Evolutionary conservation across 2,888 invertebrate genomes (phyloP), one percentile per base, ranked within the genome.

Genomic region (Spatulosminthurus flaviceps): DNA sequence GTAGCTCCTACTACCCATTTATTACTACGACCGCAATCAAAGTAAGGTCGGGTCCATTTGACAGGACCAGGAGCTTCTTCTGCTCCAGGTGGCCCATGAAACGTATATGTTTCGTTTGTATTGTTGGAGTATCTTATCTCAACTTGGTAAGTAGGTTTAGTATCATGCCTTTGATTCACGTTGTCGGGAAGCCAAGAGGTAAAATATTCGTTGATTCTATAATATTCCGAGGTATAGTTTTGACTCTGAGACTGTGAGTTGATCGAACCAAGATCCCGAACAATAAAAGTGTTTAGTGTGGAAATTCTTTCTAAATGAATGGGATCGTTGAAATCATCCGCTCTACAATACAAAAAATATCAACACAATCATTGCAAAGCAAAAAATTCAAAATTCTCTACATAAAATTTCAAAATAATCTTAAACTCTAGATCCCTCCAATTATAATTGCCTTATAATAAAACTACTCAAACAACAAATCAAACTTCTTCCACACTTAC

Each of bases 1-100:
- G 96, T 94, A 0, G 97, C 97, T 28, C 93, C 94, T 11, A 98
- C 93, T 43, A 98, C 89, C 98, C 98, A 98, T 87, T 96, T 94
- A 88, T 98, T 97, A 0, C 97, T 93, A 82, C 97, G 90, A 5
- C 95, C 95, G 87, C 98, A 98, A 89, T 98, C 98, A 87, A 95
- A 98, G 87, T 98, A 98, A 0, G 98, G 98, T 79, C 93, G 90
- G 0, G 96, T 96, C 93, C 95, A 97, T 87, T 94, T 93, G 0
- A 98, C 95, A 19, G 98, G 98, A 0, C 97, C 96, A 0, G 94
- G 95, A 86, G 90, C 90, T 90, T 96, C 96, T 24, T 79, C 81
- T 22, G 76, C 84, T 82, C 90, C 95, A 70, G 93, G 94, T 11
- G 96, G 96, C 69, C 96, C 96, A 82, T 96, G 96, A 88, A 96